These are phyloP conservation scores for Onychomys torridus DNA, from an alignment of 2,797 vertebrate genomes.

Conservation along the genomic window DNA sequence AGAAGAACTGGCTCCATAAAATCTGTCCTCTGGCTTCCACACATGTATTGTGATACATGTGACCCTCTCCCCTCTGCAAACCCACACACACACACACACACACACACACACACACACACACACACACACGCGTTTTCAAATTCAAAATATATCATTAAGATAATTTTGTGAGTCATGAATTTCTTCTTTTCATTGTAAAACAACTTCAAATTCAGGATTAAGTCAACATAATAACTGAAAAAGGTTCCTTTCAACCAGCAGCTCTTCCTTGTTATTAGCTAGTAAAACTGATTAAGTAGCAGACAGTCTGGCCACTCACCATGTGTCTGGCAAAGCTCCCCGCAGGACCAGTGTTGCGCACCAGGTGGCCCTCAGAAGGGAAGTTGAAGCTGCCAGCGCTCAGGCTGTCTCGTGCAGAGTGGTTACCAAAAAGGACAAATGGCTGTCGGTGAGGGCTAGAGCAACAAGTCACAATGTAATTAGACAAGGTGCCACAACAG, in stretches of 20 bases:
- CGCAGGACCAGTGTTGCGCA: conserved; percentile 93
- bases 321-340: conserved; percentile 94
- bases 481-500: conserved; percentile 8
- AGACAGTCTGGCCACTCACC: conserved; percentile 87
- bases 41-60: not conserved
- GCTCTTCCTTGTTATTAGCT: not conserved
- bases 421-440: conserved; percentile 95
- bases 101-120: not conserved
- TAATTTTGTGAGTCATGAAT: not conserved
- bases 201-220: conserved; percentile 51
- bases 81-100: not conserved
- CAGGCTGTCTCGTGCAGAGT: conserved; percentile 93
- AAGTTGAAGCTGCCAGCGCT: conserved; percentile 96
- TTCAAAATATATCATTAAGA: too few relatives aligned
- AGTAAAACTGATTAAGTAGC: conserved; percentile 43
- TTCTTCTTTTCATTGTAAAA: conserved; percentile 51
- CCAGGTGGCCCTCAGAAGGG: conserved; percentile 96
- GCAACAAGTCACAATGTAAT: conserved; percentile 39
- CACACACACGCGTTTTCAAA: conserved; percentile 10
- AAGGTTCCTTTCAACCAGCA: not conserved
- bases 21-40: not conserved
- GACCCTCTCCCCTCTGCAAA: not conserved
- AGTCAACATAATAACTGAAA: conserved; percentile 19
- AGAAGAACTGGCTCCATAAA: not conserved
- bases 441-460: conserved; percentile 94